Conservation (phyloP, 2,113 vertebrate species). For the Gadus macrocephalus region DNA sequence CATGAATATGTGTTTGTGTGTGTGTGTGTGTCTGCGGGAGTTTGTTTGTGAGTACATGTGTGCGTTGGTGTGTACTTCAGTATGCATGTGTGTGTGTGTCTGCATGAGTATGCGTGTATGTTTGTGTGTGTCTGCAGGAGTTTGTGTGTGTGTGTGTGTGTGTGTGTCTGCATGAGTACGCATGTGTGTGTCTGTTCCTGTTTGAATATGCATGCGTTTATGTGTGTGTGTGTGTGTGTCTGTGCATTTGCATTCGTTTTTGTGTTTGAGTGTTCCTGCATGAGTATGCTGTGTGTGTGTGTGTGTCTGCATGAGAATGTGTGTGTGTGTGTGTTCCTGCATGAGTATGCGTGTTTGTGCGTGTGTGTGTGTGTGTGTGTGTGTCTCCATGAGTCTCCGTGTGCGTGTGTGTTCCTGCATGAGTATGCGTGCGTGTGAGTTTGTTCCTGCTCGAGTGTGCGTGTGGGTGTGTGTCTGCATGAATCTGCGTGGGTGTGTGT, state of each 20-base stretch:
- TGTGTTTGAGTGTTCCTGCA: neutral
- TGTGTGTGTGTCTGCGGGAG: neutral
- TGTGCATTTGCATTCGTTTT: neutral
- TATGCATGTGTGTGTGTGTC: too few relatives aligned
- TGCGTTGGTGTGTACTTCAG: neutral
- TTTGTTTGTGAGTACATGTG: neutral
- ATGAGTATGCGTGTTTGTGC: too few relatives aligned
- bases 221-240: too few relatives aligned
- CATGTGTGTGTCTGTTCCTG: too few relatives aligned
- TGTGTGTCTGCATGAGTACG: slow-evolving; percentile 25
- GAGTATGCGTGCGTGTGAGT: too few relatives aligned
- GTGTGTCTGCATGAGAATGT: too few relatives aligned
- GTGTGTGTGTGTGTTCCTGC: too few relatives aligned
- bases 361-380: neutral
- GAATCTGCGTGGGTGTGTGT: slow-evolving; percentile 3
- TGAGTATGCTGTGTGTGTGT: too few relatives aligned
- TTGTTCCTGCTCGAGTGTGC: too few relatives aligned
- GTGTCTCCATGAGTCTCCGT: neutral
- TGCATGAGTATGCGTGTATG: neutral
- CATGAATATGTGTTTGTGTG: neutral
- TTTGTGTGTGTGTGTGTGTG: neutral
- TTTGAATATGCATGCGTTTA: too few relatives aligned
- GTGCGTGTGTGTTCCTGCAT: too few relatives aligned
- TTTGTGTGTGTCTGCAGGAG: slow-evolving; percentile 26
- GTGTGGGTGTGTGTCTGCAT: slow-evolving; percentile 2